Percentiles rank a stretch among this genome's conserved stretches.
Conservation (phyloP, 2,113 vertebrate genomes). For the Sorex araneus region DNA sequence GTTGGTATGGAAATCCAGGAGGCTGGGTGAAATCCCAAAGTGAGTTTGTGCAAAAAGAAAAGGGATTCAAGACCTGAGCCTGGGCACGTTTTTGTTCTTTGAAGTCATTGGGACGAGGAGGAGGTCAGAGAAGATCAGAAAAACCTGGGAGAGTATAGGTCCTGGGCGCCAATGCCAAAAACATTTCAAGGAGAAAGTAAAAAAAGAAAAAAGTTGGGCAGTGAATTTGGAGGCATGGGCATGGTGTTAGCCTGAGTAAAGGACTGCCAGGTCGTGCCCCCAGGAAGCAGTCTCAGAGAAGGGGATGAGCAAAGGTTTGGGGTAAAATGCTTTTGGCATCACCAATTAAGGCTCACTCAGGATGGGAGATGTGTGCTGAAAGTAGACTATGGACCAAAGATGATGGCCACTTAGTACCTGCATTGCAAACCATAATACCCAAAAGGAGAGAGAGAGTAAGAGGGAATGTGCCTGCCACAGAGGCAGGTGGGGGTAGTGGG, state of each 20-base stretch:
- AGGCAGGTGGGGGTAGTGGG: too few species aligned
- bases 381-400: too few species aligned
- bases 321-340: neutral
- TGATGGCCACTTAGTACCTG: too few species aligned
- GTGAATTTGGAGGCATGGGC: neutral
- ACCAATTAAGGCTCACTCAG: too few species aligned
- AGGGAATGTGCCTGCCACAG: too few species aligned
- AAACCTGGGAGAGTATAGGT: neutral
- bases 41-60: constrained; percentile 50
- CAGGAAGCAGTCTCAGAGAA: neutral
- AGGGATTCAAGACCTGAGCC: neutral
- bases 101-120: neutral
- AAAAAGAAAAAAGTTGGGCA: neutral
- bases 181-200: neutral
- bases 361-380: too few species aligned
- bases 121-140: neutral
- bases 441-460: too few species aligned
- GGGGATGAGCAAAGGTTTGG: neutral
- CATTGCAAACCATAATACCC: too few species aligned
- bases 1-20: neutral
- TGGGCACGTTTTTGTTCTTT: neutral
- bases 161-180: neutral
- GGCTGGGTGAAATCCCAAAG: neutral
- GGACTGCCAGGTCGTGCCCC: neutral
- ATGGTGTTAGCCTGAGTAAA: neutral